These are phyloP conservation scores for Cepaea hortensis DNA, from an alignment of 2,888 invertebrate genomes.

Conservation along the genomic window DNA sequence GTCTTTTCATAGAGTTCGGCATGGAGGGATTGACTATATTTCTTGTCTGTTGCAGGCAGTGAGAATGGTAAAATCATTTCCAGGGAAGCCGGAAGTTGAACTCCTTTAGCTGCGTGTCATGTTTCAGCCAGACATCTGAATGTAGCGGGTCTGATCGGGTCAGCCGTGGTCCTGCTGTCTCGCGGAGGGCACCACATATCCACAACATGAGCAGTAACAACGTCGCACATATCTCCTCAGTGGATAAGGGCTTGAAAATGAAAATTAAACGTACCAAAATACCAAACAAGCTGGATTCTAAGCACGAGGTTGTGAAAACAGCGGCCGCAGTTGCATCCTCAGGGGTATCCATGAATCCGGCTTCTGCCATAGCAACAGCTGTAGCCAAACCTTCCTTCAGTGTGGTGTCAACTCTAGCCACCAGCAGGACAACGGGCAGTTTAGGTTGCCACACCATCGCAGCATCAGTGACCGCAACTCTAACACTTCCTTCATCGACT, in stretches of 20 bases:
- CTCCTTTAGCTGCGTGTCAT: neutral
- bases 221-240: constrained; percentile 79
- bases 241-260: constrained; percentile 93
- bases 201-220: constrained; percentile 52
- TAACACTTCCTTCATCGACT: neutral
- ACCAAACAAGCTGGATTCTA: constrained; percentile 88
- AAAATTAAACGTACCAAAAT: constrained; percentile 92
- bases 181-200: neutral
- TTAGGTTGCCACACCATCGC: neutral
- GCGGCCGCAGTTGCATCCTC: constrained; percentile 1
- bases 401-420: neutral
- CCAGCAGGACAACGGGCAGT: neutral
- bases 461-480: neutral
- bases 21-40: neutral
- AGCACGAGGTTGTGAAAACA: constrained; percentile 93
- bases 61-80: neutral
- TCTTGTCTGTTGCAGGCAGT: neutral
- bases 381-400: neutral
- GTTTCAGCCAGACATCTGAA: neutral
- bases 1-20: too few species aligned
- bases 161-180: neutral
- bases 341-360: neutral
- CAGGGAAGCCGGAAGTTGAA: neutral
- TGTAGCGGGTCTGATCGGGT: neutral
- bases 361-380: neutral